Conservation (phyloP, 92 coral and sea anemone species). For the Pocillopora meandrina region DNA sequence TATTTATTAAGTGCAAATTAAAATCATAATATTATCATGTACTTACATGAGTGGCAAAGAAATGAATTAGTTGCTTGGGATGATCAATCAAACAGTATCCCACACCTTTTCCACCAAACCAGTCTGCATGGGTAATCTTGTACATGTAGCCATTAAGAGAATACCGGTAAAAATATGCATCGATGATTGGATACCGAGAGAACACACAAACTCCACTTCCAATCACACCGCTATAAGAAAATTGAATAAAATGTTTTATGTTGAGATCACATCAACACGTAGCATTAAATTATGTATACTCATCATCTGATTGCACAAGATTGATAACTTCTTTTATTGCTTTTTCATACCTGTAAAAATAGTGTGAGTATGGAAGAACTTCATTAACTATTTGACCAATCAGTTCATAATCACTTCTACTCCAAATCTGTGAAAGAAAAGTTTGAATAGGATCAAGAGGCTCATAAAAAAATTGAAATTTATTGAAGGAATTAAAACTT, state of each 20-base stretch:
- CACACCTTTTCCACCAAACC: slow-evolving; percentile 97
- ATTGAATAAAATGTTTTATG: too few species aligned
- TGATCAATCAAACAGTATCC: slow-evolving; percentile 93
- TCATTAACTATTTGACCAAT: slow-evolving; percentile 59
- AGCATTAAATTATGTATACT: not conserved
- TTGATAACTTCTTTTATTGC: not conserved
- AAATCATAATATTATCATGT: not conserved
- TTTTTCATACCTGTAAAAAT: slow-evolving; percentile 81
- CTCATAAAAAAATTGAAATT: not conserved
- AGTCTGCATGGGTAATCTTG: slow-evolving; percentile 88
- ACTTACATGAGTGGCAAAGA: slow-evolving; percentile 96
- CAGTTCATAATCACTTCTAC: slow-evolving; percentile 75
- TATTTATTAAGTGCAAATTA: too few species aligned
- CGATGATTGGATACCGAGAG: slow-evolving; percentile 88
- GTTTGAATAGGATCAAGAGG: not conserved
- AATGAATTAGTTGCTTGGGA: slow-evolving; percentile 77
- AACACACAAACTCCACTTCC: slow-evolving; percentile 98
- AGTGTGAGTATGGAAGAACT: slow-evolving; percentile 81
- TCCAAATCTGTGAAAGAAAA: slow-evolving; percentile 78
- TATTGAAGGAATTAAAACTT: too few species aligned
- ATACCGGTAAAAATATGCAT: slow-evolving; percentile 81
- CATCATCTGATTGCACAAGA: not conserved
- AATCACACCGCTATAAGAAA: slow-evolving; percentile 68
- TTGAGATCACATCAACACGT: too few species aligned
- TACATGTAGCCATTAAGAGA: slow-evolving; percentile 90